A percentile compares a stretch with the other conserved stretches of the same genome.
Conservation (phyloP, 2,797 vertebrate species). For the Spinibarbus caldwelli region DNA sequence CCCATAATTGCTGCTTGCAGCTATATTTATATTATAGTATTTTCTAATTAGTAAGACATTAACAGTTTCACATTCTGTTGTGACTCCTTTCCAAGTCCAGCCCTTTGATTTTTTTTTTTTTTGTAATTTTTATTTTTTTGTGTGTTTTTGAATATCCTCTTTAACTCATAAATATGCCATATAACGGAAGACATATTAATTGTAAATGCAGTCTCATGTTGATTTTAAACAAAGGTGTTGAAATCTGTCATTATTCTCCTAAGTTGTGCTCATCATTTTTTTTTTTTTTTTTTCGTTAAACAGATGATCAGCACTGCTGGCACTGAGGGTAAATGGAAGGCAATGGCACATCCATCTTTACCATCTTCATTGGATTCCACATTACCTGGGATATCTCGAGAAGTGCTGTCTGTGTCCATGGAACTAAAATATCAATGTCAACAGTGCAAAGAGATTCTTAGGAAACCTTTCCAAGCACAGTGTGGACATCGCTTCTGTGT, state of each 20-base stretch:
- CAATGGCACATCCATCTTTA: conserved; percentile 83
- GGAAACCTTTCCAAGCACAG: conserved; percentile 93
- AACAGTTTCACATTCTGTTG: no score
- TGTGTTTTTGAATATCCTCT: neutral
- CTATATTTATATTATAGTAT: no score
- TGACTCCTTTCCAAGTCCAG: no score
- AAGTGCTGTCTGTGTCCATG: conserved; percentile 87
- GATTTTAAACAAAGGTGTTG: neutral
- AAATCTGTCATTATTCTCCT: neutral
- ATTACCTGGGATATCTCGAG: conserved; percentile 89
- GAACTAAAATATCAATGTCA: conserved; percentile 97
- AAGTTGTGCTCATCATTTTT: neutral
- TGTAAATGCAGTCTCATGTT: neutral
- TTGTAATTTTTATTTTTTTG: no score
- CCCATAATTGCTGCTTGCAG: no score
- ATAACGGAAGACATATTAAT: neutral
- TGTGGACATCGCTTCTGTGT: conserved; percentile 97
- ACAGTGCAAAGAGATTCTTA: conserved; percentile 88
- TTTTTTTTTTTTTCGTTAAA: neutral
- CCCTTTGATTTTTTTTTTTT: no score
- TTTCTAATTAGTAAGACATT: no score
- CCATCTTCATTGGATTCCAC: conserved; percentile 80
- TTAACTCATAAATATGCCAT: neutral
- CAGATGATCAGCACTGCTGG: conserved; percentile 63
- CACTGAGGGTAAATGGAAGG: conserved; percentile 76